These are phyloP conservation scores for Tympanuchus pallidicinctus DNA, from an alignment of 2,113 vertebrate genomes.

Conservation along the genomic window DNA sequence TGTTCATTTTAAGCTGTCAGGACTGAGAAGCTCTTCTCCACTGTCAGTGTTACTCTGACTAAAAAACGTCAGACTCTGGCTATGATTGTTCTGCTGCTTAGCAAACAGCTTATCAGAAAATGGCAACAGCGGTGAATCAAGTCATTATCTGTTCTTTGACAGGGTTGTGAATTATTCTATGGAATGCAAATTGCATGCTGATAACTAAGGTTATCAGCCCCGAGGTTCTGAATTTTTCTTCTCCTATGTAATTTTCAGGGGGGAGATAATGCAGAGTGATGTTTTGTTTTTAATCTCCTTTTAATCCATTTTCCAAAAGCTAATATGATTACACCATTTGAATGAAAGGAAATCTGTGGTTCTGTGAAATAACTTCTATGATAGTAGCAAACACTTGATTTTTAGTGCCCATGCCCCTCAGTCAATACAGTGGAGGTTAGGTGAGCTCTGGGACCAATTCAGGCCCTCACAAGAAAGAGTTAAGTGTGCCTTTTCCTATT, in stretches of 20 bases:
- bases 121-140: neutral
- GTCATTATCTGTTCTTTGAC: neutral
- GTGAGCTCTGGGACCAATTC: neutral
- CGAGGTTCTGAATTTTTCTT: neutral
- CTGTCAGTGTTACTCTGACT: neutral
- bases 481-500: neutral
- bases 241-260: neutral
- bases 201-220: neutral
- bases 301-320: slow-evolving; percentile 13
- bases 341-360: neutral
- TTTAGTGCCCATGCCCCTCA: neutral
- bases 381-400: neutral
- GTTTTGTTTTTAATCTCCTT: slow-evolving; percentile 15
- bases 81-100: neutral
- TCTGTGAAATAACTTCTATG: neutral
- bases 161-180: neutral
- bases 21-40: neutral
- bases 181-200: neutral
- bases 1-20: neutral
- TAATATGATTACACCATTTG: neutral
- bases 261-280: neutral
- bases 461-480: neutral
- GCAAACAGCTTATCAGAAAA: neutral
- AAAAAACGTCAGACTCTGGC: neutral
- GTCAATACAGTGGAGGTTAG: neutral